Conservation (phyloP, 2,888 invertebrate species). For the Drosophila maculinotata region DNA sequence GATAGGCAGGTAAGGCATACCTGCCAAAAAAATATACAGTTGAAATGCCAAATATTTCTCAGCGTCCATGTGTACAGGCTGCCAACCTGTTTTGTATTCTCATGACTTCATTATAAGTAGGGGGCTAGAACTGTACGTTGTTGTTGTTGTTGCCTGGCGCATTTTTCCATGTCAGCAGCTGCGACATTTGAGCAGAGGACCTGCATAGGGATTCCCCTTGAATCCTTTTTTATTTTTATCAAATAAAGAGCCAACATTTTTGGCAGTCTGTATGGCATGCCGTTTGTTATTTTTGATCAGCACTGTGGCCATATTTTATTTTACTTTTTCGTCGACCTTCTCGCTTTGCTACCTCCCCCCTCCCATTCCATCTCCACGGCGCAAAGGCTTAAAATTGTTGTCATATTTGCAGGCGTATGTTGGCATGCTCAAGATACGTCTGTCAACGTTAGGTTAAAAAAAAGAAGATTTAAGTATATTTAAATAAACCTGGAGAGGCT, state of each 20-base stretch:
- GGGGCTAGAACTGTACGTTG: background rate
- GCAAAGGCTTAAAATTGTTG: constrained; percentile 47
- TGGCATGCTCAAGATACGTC: background rate
- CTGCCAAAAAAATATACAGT: background rate
- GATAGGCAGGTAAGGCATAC: background rate
- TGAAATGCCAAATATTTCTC: constrained; percentile 18
- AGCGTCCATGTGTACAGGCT: constrained; percentile 12
- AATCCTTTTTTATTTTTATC: constrained; percentile 23
- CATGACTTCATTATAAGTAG: constrained; percentile 27
- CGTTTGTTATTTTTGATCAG: constrained; percentile 73
- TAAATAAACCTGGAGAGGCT: background rate
- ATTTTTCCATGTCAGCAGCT: constrained; percentile 60
- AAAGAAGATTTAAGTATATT: constrained; percentile 1
- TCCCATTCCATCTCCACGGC: no score
- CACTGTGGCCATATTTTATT: constrained; percentile 43
- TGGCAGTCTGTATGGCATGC: constrained; percentile 65
- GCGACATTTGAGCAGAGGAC: constrained; percentile 41
- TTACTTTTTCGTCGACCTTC: constrained; percentile 30
- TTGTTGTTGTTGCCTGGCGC: constrained; percentile 5
- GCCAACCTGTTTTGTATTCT: constrained; percentile 30
- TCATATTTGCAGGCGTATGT: constrained; percentile 26
- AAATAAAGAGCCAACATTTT: constrained; percentile 53
- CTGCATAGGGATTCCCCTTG: constrained; percentile 1
- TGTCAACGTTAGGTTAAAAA: background rate
- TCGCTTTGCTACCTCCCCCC: background rate